These are phyloP conservation scores for Pogona vitticeps DNA, from an alignment of 2,113 vertebrate species.

Conservation along the genomic window DNA sequence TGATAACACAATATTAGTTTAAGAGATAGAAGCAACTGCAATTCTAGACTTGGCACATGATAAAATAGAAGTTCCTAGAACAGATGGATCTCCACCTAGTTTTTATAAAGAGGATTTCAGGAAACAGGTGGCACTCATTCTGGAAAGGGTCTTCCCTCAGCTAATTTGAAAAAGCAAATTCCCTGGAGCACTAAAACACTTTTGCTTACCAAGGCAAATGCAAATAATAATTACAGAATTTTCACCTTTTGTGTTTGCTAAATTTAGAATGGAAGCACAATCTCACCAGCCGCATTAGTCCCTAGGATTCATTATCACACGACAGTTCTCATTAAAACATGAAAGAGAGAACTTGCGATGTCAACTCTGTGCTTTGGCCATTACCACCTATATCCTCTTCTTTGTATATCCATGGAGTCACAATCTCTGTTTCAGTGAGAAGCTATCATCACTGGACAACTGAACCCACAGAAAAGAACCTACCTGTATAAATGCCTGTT, in stretches of 20 bases:
- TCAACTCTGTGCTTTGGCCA: constrained; percentile 26
- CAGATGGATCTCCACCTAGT: neutral
- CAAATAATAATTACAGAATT: constrained; percentile 9
- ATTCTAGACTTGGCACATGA: constrained; percentile 37
- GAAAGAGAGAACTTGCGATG: constrained; percentile 1
- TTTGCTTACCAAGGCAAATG: constrained; percentile 51
- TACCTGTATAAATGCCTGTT: neutral
- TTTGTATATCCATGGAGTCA: neutral
- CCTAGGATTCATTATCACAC: constrained; percentile 21
- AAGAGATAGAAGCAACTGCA: constrained; percentile 43
- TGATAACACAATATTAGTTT: constrained; percentile 55
- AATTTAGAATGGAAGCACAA: constrained; percentile 5
- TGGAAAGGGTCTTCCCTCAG: constrained; percentile 14
- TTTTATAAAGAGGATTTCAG: constrained; percentile 8
- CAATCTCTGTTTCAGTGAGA: constrained; percentile 5
- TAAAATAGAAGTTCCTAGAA: constrained; percentile 30
- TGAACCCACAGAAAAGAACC: neutral
- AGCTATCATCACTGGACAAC: neutral
- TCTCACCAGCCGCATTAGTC: constrained; percentile 37
- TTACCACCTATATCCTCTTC: constrained; percentile 13
- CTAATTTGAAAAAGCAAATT: constrained; percentile 20
- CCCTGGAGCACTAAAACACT: constrained; percentile 42
- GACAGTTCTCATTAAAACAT: constrained; percentile 3
- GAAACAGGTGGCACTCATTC: neutral
- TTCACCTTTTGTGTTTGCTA: constrained; percentile 8